Percentiles rank a stretch among this genome's conserved stretches.
Conservation (phyloP, 2,113 vertebrate species). For the Aptenodytes forsteri region DNA sequence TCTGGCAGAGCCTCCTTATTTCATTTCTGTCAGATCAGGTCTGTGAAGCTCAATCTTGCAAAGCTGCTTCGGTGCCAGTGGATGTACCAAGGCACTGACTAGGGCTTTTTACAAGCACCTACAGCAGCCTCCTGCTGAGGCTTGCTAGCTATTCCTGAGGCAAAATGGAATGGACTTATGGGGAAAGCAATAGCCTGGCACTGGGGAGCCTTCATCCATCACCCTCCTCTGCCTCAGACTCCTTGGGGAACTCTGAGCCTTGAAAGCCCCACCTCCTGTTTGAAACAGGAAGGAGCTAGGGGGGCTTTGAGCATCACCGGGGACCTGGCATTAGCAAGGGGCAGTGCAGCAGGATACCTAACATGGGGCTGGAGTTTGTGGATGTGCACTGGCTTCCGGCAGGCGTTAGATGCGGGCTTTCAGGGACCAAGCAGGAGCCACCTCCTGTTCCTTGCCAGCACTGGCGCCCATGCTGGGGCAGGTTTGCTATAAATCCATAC, state of each 20-base stretch:
- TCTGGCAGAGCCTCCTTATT: neutral
- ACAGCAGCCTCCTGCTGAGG: neutral
- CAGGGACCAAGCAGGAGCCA: neutral
- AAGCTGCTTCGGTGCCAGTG: neutral
- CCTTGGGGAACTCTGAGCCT: neutral
- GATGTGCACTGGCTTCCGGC: accelerated
- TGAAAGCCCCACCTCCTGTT: neutral
- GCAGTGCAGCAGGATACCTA: neutral
- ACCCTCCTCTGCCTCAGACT: neutral
- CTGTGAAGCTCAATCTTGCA: neutral
- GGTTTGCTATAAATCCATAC: neutral
- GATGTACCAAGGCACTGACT: neutral
- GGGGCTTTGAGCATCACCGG: neutral
- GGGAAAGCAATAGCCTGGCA: neutral
- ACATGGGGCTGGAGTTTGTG: neutral
- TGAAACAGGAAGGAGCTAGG: neutral
- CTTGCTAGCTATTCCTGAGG: neutral
- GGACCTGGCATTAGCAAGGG: accelerated
- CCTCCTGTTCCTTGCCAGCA: neutral
- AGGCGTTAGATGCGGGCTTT: accelerated
- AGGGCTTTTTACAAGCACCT: neutral
- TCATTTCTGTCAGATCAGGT: neutral
- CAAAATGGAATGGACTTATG: neutral
- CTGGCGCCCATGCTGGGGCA: neutral
- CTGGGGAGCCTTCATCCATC: neutral